Base-by-base conservation (phyloP, 2,888 invertebrate genomes). In the Strigamia maritima region DNA sequence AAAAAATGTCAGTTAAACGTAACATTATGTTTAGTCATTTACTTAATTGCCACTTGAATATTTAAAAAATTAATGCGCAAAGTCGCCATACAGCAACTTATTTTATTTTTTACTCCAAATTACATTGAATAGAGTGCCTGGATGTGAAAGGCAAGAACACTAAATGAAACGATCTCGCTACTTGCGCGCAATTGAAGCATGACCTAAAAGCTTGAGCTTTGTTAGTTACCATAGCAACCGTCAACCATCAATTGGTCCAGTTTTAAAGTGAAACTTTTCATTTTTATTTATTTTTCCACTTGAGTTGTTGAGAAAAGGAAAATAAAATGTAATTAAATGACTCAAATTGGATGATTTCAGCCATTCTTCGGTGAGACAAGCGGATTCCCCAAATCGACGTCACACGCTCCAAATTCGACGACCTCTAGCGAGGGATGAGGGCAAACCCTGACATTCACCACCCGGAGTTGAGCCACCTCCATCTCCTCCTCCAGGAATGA, bases 281-380 rank as follows among this genome's bases (percentile, higher is more conserved):
- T n/a, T n/a, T n/a, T n/a, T 60, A n/a, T 60, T 54, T 7, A 16
- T 60, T 16, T 60, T 78, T 31, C 2, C 22, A 19, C 44, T 28
- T 28, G 10, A 24, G 6, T 70, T 70, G 2, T 70, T 28, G 24
- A 16, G n/a, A n/a, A n/a, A n/a, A n/a, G n/a, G n/a, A n/a, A n/a
- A n/a, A n/a, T n/a, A n/a, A n/a, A n/a, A n/a, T n/a, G 31, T 31
- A 2, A 7, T 31, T 31, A 31, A 31, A 31, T 31, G 31, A 31
- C 3, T 31, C 3, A 70, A 70, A 70, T n/a, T 49, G 49, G n/a
- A 35, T 78, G 0, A 60, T 44, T 77, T 35, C 70, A 81, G 81
- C 79, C 81, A 81, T 70, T 81, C 81, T 79, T 65, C 81, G 70
- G 80, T 80, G 49, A 80, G 81, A 60, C 80, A 76, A 38, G 81